Evolutionary conservation across 1,140 invertebrate species (phyloP).

Genomic region (Drosophila funebris): DNA sequence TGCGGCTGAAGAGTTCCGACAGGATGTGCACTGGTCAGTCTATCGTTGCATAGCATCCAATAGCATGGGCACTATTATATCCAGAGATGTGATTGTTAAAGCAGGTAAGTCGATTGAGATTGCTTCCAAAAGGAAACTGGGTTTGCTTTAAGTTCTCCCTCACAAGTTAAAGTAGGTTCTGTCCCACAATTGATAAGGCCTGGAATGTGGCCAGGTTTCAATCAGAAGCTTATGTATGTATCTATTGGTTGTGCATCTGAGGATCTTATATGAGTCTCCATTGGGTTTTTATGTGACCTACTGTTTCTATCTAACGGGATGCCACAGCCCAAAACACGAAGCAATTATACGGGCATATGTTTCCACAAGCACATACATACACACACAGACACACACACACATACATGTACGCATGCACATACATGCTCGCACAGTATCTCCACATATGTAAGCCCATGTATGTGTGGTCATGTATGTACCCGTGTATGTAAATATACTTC

Average conservation of each 20-base stretch:
- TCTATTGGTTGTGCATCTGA: conserved; percentile 7
- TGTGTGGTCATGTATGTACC: conserved; percentile 10
- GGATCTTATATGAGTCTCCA: conserved; percentile 12
- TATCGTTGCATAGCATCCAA: conserved; percentile 91
- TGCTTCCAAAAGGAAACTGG: neutral
- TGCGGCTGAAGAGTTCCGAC: conserved; percentile 87
- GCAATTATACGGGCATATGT: conserved; percentile 15
- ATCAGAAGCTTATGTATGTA: neutral
- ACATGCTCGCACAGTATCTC: neutral
- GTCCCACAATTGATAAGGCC: neutral
- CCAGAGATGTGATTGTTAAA: conserved; percentile 90
- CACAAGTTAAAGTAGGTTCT: no score
- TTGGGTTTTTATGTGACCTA: conserved; percentile 10
- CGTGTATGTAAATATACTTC: conserved; percentile 6
- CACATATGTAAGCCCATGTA: neutral
- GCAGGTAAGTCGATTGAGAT: conserved; percentile 86
- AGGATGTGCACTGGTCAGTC: conserved; percentile 89
- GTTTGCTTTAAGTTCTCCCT: no score
- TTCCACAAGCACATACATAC: neutral
- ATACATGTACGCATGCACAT: neutral
- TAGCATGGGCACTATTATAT: conserved; percentile 89
- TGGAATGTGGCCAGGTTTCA: neutral
- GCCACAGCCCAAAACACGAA: conserved; percentile 16
- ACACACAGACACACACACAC: neutral
- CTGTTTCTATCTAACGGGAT: conserved; percentile 7